Conservation (phyloP, 2,113 vertebrate species). For the Damaliscus lunatus region DNA sequence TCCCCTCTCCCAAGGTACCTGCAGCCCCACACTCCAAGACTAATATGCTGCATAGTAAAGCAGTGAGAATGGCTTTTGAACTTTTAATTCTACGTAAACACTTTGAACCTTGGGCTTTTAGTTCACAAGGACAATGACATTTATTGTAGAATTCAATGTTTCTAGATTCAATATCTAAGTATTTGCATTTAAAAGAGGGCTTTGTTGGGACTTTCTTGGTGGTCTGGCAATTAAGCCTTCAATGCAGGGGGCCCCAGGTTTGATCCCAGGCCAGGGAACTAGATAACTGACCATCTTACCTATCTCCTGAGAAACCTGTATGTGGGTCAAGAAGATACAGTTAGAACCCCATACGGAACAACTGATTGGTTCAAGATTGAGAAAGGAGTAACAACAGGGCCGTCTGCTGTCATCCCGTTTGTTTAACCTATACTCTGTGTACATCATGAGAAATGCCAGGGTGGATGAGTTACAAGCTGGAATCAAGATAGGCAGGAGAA, state of each 20-base stretch:
- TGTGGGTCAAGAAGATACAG: neutral
- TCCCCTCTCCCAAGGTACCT: neutral
- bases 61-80: neutral
- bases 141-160: neutral
- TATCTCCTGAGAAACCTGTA: neutral
- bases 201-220: neutral
- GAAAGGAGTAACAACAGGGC: neutral
- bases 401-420: neutral
- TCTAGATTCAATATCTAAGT: neutral
- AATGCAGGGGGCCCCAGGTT: neutral
- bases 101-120: neutral
- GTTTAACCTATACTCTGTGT: neutral
- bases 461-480: neutral
- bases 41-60: neutral
- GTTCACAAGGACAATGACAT: neutral
- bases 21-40: neutral
- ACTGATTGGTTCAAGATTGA: neutral
- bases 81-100: neutral
- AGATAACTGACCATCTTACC: neutral
- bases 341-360: neutral
- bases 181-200: neutral
- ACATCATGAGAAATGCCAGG: neutral
- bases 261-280: neutral
- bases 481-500: neutral
- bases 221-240: neutral